A percentile compares a stretch with the other conserved stretches of the same genome.
phyloP scores from a whole-genome alignment of 2,797 vertebrate species.

The Sebastes oblongus region DNA sequence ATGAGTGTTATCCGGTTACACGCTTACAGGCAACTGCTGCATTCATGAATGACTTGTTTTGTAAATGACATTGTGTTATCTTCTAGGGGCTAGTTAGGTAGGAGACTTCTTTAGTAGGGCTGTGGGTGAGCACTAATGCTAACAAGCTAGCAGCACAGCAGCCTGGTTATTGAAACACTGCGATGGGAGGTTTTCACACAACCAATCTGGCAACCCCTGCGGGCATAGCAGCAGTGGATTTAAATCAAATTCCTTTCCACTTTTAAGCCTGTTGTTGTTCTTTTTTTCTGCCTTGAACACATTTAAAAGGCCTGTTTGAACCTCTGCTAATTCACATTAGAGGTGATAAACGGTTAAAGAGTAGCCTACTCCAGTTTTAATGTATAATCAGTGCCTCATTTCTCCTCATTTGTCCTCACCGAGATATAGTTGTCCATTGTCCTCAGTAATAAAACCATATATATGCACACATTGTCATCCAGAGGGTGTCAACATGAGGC shows the following conservation, averaged over 20 bases:
- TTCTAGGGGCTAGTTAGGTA: neutral
- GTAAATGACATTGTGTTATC: neutral
- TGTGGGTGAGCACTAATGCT: conserved; percentile 41
- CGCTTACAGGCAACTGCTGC: neutral
- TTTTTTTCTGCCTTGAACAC: neutral
- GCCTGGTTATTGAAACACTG: conserved; percentile 35
- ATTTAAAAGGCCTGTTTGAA: neutral
- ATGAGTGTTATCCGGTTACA: neutral
- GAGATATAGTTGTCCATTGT: neutral
- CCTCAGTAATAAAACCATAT: neutral
- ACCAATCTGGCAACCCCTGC: conserved; percentile 47
- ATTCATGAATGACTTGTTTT: neutral
- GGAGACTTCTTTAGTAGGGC: neutral
- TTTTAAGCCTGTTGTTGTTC: neutral
- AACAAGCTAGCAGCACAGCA: conserved; percentile 56
- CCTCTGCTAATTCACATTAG: neutral
- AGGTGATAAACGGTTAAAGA: neutral
- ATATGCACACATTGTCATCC: no score
- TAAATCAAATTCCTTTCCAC: conserved; percentile 29
- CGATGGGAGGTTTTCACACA: conserved; percentile 5
- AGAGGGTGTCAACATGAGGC: neutral
- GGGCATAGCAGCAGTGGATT: conserved; percentile 16
- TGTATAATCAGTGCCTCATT: neutral
- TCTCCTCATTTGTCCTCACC: neutral
- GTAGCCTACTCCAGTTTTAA: neutral